phyloP scores from a whole-genome alignment of 1,140 invertebrate species.

The Chrysomallon squamiferum region DNA sequence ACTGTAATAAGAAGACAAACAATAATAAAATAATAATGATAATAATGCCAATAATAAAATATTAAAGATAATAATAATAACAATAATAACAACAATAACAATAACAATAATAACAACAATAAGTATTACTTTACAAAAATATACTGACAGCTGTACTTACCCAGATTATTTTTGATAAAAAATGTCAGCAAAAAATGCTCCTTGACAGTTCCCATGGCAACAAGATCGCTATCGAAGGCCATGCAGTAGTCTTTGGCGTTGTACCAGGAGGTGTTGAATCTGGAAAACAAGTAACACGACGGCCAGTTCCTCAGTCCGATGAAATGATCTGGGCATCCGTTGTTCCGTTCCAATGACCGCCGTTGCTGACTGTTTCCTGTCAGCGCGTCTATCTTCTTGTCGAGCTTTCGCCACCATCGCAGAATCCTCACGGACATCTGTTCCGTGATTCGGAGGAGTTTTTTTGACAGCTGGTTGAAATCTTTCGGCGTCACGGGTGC shows the following conservation, averaged over 20 bases:
- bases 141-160: no score
- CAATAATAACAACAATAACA: no score
- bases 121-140: no score
- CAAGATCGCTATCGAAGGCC: slow-evolving; percentile 38
- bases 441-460: slow-evolving; percentile 29
- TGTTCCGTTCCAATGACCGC: slow-evolving; percentile 3
- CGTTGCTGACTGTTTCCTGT: neutral
- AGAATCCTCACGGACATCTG: slow-evolving; percentile 28
- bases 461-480: slow-evolving; percentile 12
- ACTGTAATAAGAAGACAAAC: no score
- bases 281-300: slow-evolving; percentile 47
- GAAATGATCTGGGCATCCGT: slow-evolving; percentile 41
- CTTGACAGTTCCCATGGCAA: slow-evolving; percentile 35
- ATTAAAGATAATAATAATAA: no score
- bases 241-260: slow-evolving; percentile 45
- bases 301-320: slow-evolving; percentile 25
- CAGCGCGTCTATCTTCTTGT: slow-evolving; percentile 19
- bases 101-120: no score
- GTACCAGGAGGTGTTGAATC: slow-evolving; percentile 47
- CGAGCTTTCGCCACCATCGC: slow-evolving; percentile 33
- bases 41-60: no score
- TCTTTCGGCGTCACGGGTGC: slow-evolving; percentile 3
- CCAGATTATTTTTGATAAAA: slow-evolving; percentile 42
- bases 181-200: slow-evolving; percentile 45
- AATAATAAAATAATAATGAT: no score